These are phyloP conservation scores for Auanema sp. DNA, from an alignment of 2,888 invertebrate species.

Conservation along the genomic window DNA sequence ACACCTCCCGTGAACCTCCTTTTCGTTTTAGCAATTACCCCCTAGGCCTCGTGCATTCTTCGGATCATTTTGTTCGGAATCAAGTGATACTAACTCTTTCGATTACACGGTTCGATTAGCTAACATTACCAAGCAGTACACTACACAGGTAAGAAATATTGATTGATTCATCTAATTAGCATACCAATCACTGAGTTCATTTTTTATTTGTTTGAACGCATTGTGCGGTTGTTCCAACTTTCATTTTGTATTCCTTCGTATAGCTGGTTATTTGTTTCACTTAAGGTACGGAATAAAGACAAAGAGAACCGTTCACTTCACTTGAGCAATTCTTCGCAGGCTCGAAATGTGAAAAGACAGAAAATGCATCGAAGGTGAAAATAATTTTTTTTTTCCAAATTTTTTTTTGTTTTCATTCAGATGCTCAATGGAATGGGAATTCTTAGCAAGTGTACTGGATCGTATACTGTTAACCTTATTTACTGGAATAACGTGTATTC, in stretches of 20 bases:
- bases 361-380: conserved; percentile 56
- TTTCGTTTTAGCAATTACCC: conserved; percentile 29
- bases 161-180: conserved; percentile 4
- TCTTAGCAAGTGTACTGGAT: conserved; percentile 59
- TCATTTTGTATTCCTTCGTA: neutral
- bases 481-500: conserved; percentile 47
- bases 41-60: conserved; percentile 46
- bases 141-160: conserved; percentile 43
- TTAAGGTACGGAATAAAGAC: conserved; percentile 29
- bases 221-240: neutral
- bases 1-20: neutral
- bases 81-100: conserved; percentile 39
- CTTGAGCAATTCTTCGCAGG: conserved; percentile 34
- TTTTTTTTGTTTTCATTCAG: conserved; percentile 28
- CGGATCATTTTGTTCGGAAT: conserved; percentile 48
- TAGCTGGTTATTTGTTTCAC: neutral
- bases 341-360: conserved; percentile 53
- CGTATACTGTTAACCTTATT: conserved; percentile 56
- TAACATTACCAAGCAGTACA: conserved; percentile 55
- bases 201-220: neutral
- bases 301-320: conserved; percentile 27
- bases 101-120: conserved; percentile 52
- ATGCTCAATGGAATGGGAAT: conserved; percentile 62
- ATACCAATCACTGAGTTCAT: neutral
- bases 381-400: neutral